Evolutionary conservation across 2,797 vertebrate species (phyloP).

Genomic region (Tauraco hartlaubi): DNA sequence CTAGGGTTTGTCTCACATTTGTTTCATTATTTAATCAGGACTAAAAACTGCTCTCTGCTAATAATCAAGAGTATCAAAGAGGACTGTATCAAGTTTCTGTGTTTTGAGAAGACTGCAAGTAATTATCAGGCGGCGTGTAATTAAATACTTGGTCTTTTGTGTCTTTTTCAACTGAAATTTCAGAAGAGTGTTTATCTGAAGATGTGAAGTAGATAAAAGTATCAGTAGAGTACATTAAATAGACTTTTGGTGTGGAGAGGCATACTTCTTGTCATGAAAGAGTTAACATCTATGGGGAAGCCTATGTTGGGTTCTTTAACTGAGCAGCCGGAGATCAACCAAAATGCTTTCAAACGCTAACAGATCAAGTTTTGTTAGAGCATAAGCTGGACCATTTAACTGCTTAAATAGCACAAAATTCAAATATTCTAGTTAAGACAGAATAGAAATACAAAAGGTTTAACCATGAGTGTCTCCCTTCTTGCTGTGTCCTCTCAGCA

Average conservation of each 20-base stretch:
- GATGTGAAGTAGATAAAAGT: slow-evolving; percentile 36
- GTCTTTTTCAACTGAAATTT: slow-evolving; percentile 35
- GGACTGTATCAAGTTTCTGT: slow-evolving; percentile 20
- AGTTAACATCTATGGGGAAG: background rate
- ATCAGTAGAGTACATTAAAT: background rate
- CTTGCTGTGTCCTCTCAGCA: background rate
- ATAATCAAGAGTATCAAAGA: slow-evolving; percentile 29
- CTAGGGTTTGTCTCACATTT: background rate
- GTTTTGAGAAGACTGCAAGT: slow-evolving; percentile 45
- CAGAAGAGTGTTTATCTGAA: slow-evolving; percentile 23
- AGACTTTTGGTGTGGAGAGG: background rate
- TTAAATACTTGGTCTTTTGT: background rate
- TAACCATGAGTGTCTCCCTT: background rate
- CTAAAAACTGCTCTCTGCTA: background rate
- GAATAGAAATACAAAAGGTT: background rate
- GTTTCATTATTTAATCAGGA: background rate
- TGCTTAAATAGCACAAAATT: background rate
- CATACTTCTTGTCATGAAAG: background rate
- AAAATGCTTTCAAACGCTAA: background rate
- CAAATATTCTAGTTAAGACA: background rate
- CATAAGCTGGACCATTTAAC: background rate
- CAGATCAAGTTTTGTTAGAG: background rate
- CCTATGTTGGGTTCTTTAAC: background rate
- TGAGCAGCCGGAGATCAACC: background rate
- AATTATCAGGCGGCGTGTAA: background rate